Evolutionary conservation across 2,113 vertebrate genomes (phyloP).

Genomic region (Platysteira castanea): DNA sequence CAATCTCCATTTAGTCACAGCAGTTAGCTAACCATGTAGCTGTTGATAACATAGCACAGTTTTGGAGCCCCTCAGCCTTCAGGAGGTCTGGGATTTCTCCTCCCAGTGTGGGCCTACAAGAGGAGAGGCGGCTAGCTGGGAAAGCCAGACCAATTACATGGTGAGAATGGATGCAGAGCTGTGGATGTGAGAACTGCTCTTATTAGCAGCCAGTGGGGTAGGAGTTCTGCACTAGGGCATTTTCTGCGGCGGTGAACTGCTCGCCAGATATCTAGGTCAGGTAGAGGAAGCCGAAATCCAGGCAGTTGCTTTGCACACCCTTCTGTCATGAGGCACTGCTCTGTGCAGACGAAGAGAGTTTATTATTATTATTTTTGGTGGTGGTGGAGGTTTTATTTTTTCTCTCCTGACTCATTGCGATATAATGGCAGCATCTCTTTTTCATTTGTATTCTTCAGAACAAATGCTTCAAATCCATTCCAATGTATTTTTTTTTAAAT

Average conservation of each 20-base stretch:
- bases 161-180: neutral
- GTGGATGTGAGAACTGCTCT: neutral
- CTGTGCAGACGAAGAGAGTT: neutral
- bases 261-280: constrained; percentile 45
- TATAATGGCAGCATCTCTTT: neutral
- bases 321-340: neutral
- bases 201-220: constrained; percentile 31
- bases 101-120: constrained; percentile 60
- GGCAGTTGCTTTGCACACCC: neutral
- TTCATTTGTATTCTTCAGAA: neutral
- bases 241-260: neutral
- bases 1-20: constrained; percentile 73
- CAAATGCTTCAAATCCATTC: neutral
- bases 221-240: constrained; percentile 4
- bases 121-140: constrained; percentile 73
- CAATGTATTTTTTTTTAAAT: neutral
- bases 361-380: neutral
- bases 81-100: constrained; percentile 79
- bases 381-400: neutral
- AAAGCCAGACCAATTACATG: constrained; percentile 84
- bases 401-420: neutral
- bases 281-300: neutral
- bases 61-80: constrained; percentile 67
- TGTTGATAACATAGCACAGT: constrained; percentile 70
- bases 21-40: constrained; percentile 76